Conservation (phyloP, 37 sponge, comb jelly and placozoan species). For the Bolinopsis microptera region DNA sequence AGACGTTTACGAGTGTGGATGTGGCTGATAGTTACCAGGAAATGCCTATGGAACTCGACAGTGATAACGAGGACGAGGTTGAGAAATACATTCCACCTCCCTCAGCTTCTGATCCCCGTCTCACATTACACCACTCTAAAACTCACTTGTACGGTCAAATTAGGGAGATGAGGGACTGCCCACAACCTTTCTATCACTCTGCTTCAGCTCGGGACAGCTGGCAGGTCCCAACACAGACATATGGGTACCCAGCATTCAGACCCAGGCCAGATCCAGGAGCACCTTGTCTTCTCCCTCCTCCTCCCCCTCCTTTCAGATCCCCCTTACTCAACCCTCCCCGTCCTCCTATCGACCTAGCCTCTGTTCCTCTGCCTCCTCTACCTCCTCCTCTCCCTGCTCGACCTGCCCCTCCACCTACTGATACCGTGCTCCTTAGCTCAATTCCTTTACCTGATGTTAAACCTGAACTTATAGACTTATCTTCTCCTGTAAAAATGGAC, state of each 20-base stretch:
- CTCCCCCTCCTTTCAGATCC: background rate
- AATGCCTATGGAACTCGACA: constrained; percentile 55
- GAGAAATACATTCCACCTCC: background rate
- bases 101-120: background rate
- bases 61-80: background rate
- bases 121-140: background rate
- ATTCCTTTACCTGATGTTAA: background rate
- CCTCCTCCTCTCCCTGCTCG: background rate
- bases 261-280: background rate
- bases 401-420: background rate
- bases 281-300: constrained; percentile 20
- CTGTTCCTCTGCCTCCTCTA: constrained; percentile 14
- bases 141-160: background rate
- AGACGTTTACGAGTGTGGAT: constrained; percentile 5
- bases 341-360: background rate
- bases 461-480: background rate
- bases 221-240: background rate
- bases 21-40: constrained; percentile 15
- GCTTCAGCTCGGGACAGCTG: background rate
- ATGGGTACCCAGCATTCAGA: background rate
- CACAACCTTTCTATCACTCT: background rate
- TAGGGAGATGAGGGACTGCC: background rate
- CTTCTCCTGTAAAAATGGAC: background rate
- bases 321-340: background rate
- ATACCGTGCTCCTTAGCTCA: background rate